Evolutionary conservation across 2,888 invertebrate species (phyloP).

Genomic region (Teleiodes luculella): DNA sequence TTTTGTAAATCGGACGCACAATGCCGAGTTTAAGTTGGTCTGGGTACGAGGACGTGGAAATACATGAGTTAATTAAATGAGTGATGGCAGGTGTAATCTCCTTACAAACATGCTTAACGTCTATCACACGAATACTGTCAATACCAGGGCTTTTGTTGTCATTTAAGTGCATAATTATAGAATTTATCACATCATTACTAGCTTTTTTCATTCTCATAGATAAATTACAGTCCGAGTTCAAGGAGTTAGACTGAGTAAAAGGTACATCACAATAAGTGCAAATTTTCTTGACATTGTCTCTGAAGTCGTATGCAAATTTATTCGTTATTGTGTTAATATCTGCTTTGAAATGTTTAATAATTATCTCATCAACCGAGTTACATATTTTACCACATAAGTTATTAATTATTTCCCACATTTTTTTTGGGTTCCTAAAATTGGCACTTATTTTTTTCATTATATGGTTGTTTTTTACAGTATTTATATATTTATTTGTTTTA

Average conservation of each 20-base stretch:
- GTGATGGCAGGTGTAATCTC: constrained; percentile 11
- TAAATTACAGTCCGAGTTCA: background rate
- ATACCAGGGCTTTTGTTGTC: background rate
- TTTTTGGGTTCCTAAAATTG: too few species aligned
- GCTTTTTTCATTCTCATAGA: background rate
- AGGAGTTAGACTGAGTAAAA: background rate
- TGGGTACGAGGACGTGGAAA: constrained; percentile 7
- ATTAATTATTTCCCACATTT: too few species aligned
- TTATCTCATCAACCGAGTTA: too few species aligned
- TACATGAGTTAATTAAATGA: constrained; percentile 13
- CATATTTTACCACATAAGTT: too few species aligned
- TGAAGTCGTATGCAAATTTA: too few species aligned
- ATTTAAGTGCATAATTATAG: background rate
- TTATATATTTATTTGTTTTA: too few species aligned
- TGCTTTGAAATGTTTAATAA: too few species aligned
- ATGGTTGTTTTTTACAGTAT: too few species aligned
- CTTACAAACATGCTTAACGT: background rate
- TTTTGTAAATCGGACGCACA: constrained; percentile 18
- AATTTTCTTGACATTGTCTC: background rate
- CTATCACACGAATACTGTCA: background rate
- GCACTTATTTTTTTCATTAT: too few species aligned
- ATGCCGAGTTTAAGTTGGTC: constrained; percentile 17
- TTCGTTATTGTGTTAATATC: too few species aligned
- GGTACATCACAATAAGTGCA: background rate
- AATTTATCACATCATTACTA: background rate